Base-by-base conservation (phyloP, 2,113 vertebrate species). In the Pandion haliaetus region DNA sequence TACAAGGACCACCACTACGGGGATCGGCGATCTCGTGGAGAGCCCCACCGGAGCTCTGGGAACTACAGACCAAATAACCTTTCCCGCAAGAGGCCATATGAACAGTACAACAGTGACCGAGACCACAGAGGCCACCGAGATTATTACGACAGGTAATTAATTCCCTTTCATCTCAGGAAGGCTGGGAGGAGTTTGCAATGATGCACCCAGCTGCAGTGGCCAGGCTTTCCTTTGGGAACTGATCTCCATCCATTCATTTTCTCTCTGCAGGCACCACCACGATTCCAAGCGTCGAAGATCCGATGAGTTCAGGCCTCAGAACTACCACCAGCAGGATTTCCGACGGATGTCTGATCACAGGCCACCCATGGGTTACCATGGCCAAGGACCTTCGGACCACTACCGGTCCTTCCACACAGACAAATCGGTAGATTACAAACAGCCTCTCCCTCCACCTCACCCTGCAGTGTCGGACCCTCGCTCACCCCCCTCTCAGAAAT, bases 1-100 rank as follows among this genome's bases (percentile, higher is more conserved):
- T 99, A 99, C 92, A 99, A 99, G 98, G 99, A 99, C 61, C 99
- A 99, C 95, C 99, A 99, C 90, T 99, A 99, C 0, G 97, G 98
- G 15, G 99, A 99, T 14, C 98, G 99, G 4, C 98, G 99, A 25
- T 96, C 98, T 4, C 99, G 99, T 11, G 96, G 98, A 28, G 99
- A 99, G 4, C 94, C 98, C 14, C 99, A 99, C 95, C 98, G 99
- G 34, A 99, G 98, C 97, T 99, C 99, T 3, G 98, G 98, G 20
- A 97, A 98, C 92, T 99, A 99, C 95, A 98, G 99, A 57, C 99
- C 98, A 96, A 99, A 98, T 89, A 98, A 94, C 94, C 98, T 99
- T 6, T 98, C 99, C 36, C 98, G 99, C 32, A 99, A 99, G 98
- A 97, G 99, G 67, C 98, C 99, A 0, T 99, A 99, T 1, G 99